phyloP scores from a whole-genome alignment of 2,113 vertebrate genomes.

The Laticauda colubrina region DNA sequence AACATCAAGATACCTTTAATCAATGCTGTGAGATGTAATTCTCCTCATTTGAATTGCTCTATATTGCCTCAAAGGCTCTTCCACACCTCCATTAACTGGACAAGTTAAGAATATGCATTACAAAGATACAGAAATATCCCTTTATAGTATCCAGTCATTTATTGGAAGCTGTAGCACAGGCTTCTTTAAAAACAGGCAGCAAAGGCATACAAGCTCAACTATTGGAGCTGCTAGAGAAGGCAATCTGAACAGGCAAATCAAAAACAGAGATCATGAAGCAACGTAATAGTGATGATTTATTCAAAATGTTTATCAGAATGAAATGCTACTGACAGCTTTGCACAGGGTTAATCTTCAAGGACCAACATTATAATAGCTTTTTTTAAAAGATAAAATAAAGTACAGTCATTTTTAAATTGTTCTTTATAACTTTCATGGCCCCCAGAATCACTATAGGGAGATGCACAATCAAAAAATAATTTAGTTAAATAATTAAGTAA shows the following conservation, averaged over 20 bases:
- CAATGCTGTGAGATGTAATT: background rate
- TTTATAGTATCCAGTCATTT: background rate
- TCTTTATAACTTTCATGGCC: background rate
- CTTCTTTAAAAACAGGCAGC: background rate
- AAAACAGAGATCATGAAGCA: background rate
- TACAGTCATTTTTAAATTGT: background rate
- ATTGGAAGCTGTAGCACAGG: background rate
- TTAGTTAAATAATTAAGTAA: background rate
- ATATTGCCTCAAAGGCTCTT: background rate
- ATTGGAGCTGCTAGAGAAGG: background rate
- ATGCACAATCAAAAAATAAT: background rate
- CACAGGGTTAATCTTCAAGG: background rate
- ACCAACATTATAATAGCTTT: background rate
- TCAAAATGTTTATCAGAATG: background rate
- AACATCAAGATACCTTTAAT: background rate
- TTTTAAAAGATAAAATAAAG: background rate
- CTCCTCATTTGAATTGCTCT: background rate
- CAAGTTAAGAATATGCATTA: background rate
- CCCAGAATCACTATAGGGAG: background rate
- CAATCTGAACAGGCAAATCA: background rate
- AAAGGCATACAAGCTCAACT: background rate
- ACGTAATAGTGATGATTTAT: background rate
- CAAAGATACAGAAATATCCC: background rate
- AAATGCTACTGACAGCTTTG: background rate
- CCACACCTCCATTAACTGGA: background rate